These are phyloP conservation scores for Apodemus sylvaticus DNA, from an alignment of 2,113 vertebrate species.

Conservation along the genomic window DNA sequence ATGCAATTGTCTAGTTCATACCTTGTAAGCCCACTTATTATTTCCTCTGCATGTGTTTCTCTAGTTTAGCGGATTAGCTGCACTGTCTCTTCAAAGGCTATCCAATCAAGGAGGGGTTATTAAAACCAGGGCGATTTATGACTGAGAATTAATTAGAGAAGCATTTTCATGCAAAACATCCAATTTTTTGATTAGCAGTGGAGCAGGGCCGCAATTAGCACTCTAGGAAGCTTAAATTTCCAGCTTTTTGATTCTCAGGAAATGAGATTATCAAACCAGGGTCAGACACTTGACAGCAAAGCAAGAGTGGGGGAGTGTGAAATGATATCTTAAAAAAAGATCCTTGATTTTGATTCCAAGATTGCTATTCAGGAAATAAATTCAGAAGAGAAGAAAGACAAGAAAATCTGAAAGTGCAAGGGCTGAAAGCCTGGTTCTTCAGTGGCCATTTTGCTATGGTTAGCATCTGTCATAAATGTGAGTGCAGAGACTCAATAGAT, in stretches of 20 bases:
- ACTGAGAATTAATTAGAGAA: slow-evolving; percentile 92
- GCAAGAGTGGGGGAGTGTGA: slow-evolving; percentile 63
- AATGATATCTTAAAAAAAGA: slow-evolving; percentile 80
- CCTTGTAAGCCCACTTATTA: slow-evolving; percentile 83
- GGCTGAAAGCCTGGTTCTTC: slow-evolving; percentile 51
- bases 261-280: slow-evolving; percentile 91
- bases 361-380: slow-evolving; percentile 73
- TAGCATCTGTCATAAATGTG: slow-evolving; percentile 15
- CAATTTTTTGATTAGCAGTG: slow-evolving; percentile 92
- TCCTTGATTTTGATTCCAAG: slow-evolving; percentile 83
- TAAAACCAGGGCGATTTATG: slow-evolving; percentile 89
- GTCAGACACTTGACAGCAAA: slow-evolving; percentile 88
- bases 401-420: slow-evolving; percentile 56
- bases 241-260: slow-evolving; percentile 88
- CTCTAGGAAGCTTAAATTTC: slow-evolving; percentile 88
- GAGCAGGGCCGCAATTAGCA: slow-evolving; percentile 90
- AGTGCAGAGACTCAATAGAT: neutral
- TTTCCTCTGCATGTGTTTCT: slow-evolving; percentile 84
- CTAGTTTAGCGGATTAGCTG: slow-evolving; percentile 83
- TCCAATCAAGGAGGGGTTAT: slow-evolving; percentile 90
- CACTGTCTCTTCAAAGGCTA: slow-evolving; percentile 88
- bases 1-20: slow-evolving; percentile 76
- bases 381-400: slow-evolving; percentile 58
- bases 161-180: slow-evolving; percentile 93
- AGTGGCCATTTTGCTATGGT: slow-evolving; percentile 54